Percentiles rank a stretch among this genome's conserved stretches.
These are phyloP conservation scores for Grus americana DNA, from an alignment of 2,113 vertebrate genomes.

Conservation along the genomic window DNA sequence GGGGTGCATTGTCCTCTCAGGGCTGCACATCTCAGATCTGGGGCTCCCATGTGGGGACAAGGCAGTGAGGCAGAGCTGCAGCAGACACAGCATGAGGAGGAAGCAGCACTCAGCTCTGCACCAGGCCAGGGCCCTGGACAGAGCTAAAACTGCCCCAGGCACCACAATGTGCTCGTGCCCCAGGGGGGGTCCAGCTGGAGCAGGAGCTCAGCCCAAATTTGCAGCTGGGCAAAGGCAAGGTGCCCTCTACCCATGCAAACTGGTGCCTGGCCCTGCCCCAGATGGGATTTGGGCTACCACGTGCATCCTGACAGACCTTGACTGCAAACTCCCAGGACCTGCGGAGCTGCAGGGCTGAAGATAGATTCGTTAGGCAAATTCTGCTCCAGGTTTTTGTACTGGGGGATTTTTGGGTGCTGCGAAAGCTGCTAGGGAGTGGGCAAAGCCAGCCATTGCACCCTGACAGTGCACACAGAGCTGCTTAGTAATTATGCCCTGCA, in stretches of 20 bases:
- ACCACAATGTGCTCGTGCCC: background rate
- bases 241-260: background rate
- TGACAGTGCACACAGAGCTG: background rate
- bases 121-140: too few relatives aligned
- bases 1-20: too few relatives aligned
- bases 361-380: background rate
- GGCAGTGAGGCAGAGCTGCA: background rate
- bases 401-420: background rate
- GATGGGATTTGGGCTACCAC: background rate
- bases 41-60: fast-evolving
- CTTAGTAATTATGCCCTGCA: background rate
- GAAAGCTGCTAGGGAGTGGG: background rate
- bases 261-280: background rate
- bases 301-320: fast-evolving
- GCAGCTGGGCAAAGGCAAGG: background rate
- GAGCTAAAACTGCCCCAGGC: background rate
- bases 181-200: background rate
- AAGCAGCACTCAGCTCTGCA: background rate
- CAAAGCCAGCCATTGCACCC: background rate
- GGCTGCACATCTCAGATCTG: background rate
- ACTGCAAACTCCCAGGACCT: fast-evolving
- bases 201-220: background rate
- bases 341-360: background rate
- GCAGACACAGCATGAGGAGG: background rate
- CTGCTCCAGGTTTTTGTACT: background rate